Base-by-base conservation (phyloP, 1,140 invertebrate species). In the Drosophila persimilis region DNA sequence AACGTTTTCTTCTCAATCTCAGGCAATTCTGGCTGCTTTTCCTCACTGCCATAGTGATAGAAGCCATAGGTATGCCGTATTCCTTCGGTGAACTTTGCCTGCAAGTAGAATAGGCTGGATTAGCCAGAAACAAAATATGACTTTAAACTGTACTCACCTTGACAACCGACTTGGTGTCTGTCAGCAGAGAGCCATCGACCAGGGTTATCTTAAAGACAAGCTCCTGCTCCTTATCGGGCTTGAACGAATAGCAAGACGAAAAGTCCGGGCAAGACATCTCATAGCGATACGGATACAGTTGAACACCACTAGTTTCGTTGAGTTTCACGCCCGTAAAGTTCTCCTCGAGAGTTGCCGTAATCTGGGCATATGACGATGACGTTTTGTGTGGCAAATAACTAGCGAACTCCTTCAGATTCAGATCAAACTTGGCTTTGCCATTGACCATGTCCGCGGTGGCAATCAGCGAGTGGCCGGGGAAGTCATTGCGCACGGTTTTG, bases 201-300 rank as follows among this genome's bases (percentile, higher is more conserved):
- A 77, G 48, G 1, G 78, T 79, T 2, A 91, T 51, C 24, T 84
- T 84, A 7, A 91, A 90, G n/a, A 51, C 41, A 0, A 90, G 95
- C 94, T 62, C 94, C 95, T 90, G 97, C 97, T 81, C 95, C 95
- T 62, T 98, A 92, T 44, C 96, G 95, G 35, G 97, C 95, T 91
- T 97, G 97, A 92, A 98, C 97, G 84, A 95, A 95, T 77, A 97
- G 95, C 3, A 97, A 94, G 0, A 95, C 95, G 86, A 95, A 95
- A 67, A 85, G 15, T 78, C 70, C 5, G 97, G 94, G 48, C 97
- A 93, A 66, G 96, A 94, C 92, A 99, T 94, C 79, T 95, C 95
- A 77, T 98, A 97, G 31, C 96, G 95, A 80, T 97, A 95, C 65
- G 96, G 95, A 90, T 97, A 95, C 2, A 98, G 90, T 15, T 94